Conservation (phyloP, 64 coral and sea anemone species). For the Astreopora myriophthalma region DNA sequence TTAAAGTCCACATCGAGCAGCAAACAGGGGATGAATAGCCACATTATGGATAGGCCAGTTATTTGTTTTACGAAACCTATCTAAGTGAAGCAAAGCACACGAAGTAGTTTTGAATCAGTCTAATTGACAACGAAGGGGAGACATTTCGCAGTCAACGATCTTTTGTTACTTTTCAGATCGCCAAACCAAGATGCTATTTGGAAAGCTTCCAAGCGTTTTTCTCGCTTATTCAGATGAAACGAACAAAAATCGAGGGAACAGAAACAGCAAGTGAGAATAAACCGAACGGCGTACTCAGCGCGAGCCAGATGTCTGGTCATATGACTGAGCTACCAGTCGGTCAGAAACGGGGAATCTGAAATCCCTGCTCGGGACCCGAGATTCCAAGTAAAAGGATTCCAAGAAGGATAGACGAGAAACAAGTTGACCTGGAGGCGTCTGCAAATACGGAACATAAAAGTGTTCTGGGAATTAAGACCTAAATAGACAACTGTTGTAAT, state of each 20-base stretch:
- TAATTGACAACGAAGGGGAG: too few relatives aligned
- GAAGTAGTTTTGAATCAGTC: too few relatives aligned
- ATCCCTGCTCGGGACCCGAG: too few relatives aligned
- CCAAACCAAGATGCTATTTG: conserved; percentile 73
- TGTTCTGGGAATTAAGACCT: background rate
- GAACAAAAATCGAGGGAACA: background rate
- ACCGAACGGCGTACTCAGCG: background rate
- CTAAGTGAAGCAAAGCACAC: background rate
- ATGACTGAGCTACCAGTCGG: background rate
- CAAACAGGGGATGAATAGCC: too few relatives aligned
- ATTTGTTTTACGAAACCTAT: too few relatives aligned
- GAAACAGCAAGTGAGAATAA: background rate
- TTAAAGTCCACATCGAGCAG: too few relatives aligned
- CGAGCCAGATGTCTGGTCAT: background rate
- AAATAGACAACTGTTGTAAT: background rate
- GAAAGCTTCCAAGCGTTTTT: conserved; percentile 83
- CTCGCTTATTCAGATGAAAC: conserved; percentile 77
- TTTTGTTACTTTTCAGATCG: conserved; percentile 64
- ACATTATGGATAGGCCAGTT: too few relatives aligned
- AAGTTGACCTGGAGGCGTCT: too few relatives aligned
- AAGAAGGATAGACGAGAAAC: too few relatives aligned
- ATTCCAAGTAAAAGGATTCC: too few relatives aligned
- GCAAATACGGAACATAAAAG: background rate
- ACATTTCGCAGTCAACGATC: background rate
- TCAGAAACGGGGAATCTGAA: too few relatives aligned